Percentiles rank a stretch among this genome's conserved stretches.
Conservation (phyloP, 1,140 invertebrate species). For the Macrocentrus cingulum region DNA sequence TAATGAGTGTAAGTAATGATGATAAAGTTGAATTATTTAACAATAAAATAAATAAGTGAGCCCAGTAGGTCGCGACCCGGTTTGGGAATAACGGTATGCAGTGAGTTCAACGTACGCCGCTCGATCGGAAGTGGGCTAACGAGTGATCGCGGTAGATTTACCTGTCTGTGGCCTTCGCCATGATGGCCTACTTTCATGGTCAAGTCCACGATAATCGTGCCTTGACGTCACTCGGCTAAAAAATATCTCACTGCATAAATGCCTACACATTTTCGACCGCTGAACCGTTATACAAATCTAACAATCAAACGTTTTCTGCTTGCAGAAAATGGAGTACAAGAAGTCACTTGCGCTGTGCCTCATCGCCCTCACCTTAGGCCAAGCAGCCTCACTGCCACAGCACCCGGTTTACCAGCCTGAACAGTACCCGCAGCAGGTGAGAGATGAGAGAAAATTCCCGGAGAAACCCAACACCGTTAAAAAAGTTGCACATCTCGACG, state of each 20-base stretch:
- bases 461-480: constrained; percentile 86
- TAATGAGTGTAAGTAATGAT: too few species aligned
- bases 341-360: constrained; percentile 48
- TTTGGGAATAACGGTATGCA: constrained; percentile 30
- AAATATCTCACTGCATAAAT: neutral
- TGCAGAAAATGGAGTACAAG: constrained; percentile 49
- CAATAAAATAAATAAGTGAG: constrained; percentile 7
- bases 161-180: constrained; percentile 45
- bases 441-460: constrained; percentile 74
- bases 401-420: constrained; percentile 46
- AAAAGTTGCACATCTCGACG: constrained; percentile 79
- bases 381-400: constrained; percentile 49
- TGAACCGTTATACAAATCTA: too few species aligned
- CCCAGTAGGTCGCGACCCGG: constrained; percentile 33
- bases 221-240: constrained; percentile 1
- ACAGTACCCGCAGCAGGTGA: constrained; percentile 57
- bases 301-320: too few species aligned
- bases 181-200: constrained; percentile 50
- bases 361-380: constrained; percentile 48
- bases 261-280: too few species aligned
- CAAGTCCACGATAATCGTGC: constrained; percentile 33
- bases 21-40: too few species aligned
- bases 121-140: constrained; percentile 52
- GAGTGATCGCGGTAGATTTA: constrained; percentile 40
- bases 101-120: constrained; percentile 33